Evolutionary conservation across 2,113 vertebrate genomes (phyloP).

Genomic region (Lepus timidus): DNA sequence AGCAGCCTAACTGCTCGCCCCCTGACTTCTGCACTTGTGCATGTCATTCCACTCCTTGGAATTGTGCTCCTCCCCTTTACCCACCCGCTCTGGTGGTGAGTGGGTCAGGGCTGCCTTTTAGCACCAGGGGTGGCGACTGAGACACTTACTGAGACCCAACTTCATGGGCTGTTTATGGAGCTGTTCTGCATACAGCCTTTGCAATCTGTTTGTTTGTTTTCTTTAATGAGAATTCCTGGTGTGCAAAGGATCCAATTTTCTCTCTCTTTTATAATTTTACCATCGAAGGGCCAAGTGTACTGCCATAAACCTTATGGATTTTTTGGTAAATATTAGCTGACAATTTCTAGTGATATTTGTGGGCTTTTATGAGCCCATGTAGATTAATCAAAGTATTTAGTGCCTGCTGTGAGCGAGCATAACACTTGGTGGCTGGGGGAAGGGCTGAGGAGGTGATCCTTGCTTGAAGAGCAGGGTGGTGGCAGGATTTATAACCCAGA

Average conservation of each 20-base stretch:
- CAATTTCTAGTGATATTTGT: conserved; percentile 65
- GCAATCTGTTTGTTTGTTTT: conserved; percentile 64
- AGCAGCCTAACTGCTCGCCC: not conserved
- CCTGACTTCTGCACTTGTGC: not conserved
- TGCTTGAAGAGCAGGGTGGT: conserved; percentile 39
- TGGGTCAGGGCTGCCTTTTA: conserved; percentile 11
- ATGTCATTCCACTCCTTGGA: not conserved
- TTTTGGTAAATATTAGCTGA: conserved; percentile 76
- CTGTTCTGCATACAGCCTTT: conserved; percentile 27
- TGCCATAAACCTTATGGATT: conserved; percentile 67
- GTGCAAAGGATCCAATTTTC: conserved; percentile 51
- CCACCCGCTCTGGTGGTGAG: not conserved
- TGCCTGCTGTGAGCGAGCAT: conserved; percentile 30
- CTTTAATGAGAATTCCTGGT: conserved; percentile 73
- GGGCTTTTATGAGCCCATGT: conserved; percentile 52
- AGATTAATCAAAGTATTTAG: conserved; percentile 67
- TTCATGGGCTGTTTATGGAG: conserved; percentile 40
- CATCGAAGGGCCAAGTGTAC: conserved; percentile 39
- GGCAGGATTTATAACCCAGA: conserved; percentile 46
- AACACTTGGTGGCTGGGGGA: not conserved
- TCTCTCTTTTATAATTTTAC: conserved; percentile 53
- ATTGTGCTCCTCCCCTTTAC: not conserved
- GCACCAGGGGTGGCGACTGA: not conserved
- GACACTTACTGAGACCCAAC: not conserved
- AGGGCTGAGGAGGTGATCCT: conserved; percentile 34